Conservation (phyloP, 2,113 vertebrate genomes). For the Megaceryle maxima region DNA sequence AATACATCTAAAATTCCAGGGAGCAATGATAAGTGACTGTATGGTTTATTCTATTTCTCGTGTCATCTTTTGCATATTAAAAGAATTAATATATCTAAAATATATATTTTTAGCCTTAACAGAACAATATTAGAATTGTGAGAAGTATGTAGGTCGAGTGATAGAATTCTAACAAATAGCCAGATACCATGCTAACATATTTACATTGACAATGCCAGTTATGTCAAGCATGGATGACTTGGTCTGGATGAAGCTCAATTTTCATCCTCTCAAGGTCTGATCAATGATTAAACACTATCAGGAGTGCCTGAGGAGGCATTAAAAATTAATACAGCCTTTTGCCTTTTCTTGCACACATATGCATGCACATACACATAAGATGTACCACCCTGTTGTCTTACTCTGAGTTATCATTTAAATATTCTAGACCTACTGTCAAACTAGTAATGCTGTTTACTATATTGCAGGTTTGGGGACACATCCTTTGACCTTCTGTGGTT, state of each 20-base stretch:
- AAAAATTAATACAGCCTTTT: neutral
- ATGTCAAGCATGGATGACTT: neutral
- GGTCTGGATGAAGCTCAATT: neutral
- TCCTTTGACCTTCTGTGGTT: neutral
- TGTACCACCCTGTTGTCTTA: neutral
- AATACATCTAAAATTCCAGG: neutral
- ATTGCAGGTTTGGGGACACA: neutral
- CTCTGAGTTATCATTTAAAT: neutral
- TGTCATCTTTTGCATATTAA: neutral
- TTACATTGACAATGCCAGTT: neutral
- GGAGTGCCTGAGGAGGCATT: neutral
- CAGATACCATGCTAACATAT: neutral
- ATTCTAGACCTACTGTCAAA: neutral
- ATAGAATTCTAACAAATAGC: neutral
- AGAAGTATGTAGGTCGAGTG: neutral
- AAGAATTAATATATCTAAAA: neutral
- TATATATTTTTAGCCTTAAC: neutral
- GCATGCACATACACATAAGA: neutral
- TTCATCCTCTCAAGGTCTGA: neutral
- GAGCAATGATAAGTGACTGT: fast-evolving
- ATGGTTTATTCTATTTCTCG: neutral
- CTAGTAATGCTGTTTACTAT: neutral
- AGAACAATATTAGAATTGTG: neutral
- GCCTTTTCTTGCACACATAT: neutral
- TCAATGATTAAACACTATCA: neutral